Evolutionary conservation across 2,797 vertebrate species (phyloP).

Genomic region (Alectoris magna): DNA sequence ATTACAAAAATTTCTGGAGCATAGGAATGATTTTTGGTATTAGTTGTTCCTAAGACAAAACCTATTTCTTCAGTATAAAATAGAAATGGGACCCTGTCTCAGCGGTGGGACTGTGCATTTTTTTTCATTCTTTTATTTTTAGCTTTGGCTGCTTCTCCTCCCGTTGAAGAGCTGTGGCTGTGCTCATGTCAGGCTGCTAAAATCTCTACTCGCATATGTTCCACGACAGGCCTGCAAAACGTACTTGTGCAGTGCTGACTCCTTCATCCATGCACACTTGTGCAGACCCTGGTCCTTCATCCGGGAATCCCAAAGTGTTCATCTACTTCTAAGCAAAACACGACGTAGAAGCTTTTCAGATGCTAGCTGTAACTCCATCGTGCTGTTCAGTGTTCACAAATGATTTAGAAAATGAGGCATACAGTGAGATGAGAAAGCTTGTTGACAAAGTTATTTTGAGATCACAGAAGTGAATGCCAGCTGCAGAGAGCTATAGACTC

Average conservation of each 20-base stretch:
- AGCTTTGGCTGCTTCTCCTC: neutral
- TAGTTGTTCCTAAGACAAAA: neutral
- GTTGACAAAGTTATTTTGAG: neutral
- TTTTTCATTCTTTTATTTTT: neutral
- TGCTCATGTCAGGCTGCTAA: neutral
- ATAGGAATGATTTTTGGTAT: neutral
- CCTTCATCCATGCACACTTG: neutral
- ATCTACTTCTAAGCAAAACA: neutral
- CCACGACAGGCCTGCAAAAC: rapidly evolving
- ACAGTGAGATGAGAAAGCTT: neutral
- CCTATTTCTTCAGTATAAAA: neutral
- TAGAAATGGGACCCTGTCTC: neutral
- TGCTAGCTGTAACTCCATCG: neutral
- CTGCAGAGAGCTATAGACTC: neutral
- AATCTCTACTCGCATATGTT: neutral
- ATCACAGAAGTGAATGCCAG: neutral
- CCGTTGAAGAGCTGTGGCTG: neutral
- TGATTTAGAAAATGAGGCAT: neutral
- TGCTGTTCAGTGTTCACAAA: neutral
- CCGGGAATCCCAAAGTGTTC: neutral
- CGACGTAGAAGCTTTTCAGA: neutral
- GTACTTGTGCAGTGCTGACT: neutral
- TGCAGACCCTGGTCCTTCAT: neutral
- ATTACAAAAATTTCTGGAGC: neutral
- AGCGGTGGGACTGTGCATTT: neutral